Percentiles rank a stretch among this genome's conserved stretches.
These are phyloP conservation scores for Vimba vimba DNA, from an alignment of 2,113 vertebrate genomes.

Conservation along the genomic window DNA sequence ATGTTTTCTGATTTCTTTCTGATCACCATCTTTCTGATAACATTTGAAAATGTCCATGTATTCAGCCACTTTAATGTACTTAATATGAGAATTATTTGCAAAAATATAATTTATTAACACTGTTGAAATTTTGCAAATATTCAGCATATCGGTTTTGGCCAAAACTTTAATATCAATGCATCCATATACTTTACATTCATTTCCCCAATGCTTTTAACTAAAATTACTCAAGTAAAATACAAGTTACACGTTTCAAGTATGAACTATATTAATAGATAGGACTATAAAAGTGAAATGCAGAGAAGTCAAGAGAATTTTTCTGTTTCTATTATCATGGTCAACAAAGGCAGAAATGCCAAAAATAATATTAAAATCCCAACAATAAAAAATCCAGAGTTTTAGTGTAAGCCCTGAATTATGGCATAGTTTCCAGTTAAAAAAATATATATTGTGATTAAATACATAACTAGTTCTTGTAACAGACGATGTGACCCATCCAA, in stretches of 20 bases:
- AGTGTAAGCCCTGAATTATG: background rate
- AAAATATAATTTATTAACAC: too few relatives aligned
- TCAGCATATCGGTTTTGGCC: background rate
- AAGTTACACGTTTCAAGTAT: background rate
- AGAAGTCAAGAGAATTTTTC: background rate
- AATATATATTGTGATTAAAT: conserved; percentile 16
- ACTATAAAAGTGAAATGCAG: background rate
- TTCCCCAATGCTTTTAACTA: too few relatives aligned
- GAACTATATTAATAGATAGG: background rate
- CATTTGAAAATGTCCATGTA: too few relatives aligned
- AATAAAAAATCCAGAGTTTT: background rate
- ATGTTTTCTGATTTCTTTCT: background rate
- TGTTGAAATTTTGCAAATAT: too few relatives aligned
- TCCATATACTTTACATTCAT: background rate
- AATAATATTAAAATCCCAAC: background rate
- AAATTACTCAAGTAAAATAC: background rate
- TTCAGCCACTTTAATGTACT: too few relatives aligned
- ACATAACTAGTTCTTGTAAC: conserved; percentile 40
- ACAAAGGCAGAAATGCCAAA: background rate
- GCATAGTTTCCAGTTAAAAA: background rate
- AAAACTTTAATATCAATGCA: background rate
- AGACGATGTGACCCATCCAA: conserved; percentile 26
- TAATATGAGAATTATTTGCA: too few relatives aligned
- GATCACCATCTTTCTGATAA: too few relatives aligned
- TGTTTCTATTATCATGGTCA: background rate